phyloP scores from a whole-genome alignment of 2,113 vertebrate genomes.

The Pongo abelii region DNA sequence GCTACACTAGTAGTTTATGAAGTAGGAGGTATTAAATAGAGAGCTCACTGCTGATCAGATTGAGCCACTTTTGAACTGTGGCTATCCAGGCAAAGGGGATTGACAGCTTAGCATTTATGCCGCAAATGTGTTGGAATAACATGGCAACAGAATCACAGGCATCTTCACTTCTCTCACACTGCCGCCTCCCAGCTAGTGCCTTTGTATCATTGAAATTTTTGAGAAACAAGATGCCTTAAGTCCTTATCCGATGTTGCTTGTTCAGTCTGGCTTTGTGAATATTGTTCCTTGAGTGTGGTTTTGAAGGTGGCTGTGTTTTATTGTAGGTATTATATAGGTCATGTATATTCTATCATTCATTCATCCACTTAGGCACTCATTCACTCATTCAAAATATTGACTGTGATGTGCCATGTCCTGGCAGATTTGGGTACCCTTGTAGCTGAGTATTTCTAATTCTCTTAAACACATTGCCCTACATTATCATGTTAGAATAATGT shows the following conservation, averaged over 20 bases:
- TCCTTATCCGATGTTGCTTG: not conserved
- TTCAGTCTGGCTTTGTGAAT: not conserved
- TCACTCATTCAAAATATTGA: not conserved
- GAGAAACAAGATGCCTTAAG: not conserved
- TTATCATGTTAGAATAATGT: not conserved
- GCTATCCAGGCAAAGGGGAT: not conserved
- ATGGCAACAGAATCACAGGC: not conserved
- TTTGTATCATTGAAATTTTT: not conserved
- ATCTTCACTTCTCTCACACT: not conserved
- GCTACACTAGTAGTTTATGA: constrained; percentile 76
- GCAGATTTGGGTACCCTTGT: not conserved
- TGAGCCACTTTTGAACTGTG: not conserved
- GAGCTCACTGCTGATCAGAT: not conserved
- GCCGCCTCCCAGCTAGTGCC: not conserved
- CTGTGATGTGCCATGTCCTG: not conserved
- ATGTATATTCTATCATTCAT: not conserved
- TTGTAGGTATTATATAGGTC: not conserved
- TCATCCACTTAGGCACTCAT: not conserved
- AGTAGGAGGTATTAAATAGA: constrained; percentile 75
- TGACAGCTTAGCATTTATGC: not conserved
- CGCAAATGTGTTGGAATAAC: not conserved
- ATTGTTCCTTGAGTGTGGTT: not conserved
- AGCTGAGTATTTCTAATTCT: not conserved
- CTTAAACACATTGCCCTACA: not conserved
- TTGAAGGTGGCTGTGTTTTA: not conserved